Base-by-base conservation (phyloP, 2,888 invertebrate species). In the Cheilosia urbana region DNA sequence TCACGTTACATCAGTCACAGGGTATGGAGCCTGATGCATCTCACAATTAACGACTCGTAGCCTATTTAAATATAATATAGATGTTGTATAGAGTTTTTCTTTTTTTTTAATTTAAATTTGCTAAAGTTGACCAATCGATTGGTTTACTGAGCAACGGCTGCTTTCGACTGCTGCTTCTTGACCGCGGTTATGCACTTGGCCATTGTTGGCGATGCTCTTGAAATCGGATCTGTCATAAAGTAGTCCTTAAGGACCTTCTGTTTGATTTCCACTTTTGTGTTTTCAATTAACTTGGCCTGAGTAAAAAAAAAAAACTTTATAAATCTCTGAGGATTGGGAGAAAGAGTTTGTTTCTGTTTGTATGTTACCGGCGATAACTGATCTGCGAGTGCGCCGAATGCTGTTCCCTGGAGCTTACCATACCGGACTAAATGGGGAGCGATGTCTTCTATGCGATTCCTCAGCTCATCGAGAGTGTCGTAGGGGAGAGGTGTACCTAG, bases 191-290 rank as follows among this genome's bases (percentile, higher is more conserved):
- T 96, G 93, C 99, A 99, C 93, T 98, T 98, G 63, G 99, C 98
- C 99, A 99, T 99, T 63, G 99, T 99, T 87, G 97, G 96, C 4
- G 99, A 99, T 37, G 99, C 98, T 90, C 99, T 95, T 88, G 98
- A 98, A 90, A 99, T 97, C 6, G 97, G 93, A 93, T 99, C 98
- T 13, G 99, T 99, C 98, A 99, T 99, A 91, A 95, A 97, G 92
- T 95, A 97, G 90, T 97, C 96, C 92, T 97, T 96, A 81, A 99
- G 93, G 77, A 94, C 93, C 91, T 95, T 96, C 89, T 96, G 94
- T 89, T 95, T 94, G 2, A 97, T 94, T 89, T 96, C 95, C 72
- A 98, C 88, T 72, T 93, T 93, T 30, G 93, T 93, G 15, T 93
- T 93, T 34, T 94, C 92, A 7, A 94, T 89, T n/a, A 89, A 85